Evolutionary conservation across 1,140 invertebrate genomes (phyloP).

Genomic region (Caenorhabditis remanei): DNA sequence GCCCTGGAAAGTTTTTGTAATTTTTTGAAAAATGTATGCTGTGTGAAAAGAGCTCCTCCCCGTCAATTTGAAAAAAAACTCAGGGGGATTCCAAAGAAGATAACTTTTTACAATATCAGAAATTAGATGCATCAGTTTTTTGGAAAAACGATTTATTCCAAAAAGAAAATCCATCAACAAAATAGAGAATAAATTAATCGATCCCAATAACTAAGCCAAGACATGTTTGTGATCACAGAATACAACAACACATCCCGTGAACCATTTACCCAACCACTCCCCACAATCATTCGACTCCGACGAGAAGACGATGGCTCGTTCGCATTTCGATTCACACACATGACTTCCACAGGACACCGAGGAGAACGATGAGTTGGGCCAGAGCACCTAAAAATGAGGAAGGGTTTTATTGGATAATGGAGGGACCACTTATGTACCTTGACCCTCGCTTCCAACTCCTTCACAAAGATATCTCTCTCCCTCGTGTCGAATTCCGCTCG

Average conservation of each 20-base stretch:
- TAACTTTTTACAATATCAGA: too few species aligned
- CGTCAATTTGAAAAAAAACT: too few species aligned
- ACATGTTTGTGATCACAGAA: slow-evolving; percentile 43
- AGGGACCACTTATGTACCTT: not conserved
- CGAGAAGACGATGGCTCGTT: slow-evolving; percentile 35
- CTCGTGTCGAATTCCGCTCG: slow-evolving; percentile 7
- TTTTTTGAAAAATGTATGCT: too few species aligned
- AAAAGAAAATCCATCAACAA: not conserved
- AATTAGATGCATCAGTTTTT: too few species aligned
- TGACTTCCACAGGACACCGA: not conserved
- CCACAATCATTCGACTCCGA: slow-evolving; percentile 30
- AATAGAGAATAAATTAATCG: not conserved
- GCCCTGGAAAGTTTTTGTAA: too few species aligned
- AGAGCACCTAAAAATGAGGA: not conserved
- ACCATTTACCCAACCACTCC: slow-evolving; percentile 56
- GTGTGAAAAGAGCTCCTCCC: too few species aligned
- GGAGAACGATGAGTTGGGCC: slow-evolving; percentile 4
- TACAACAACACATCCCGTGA: slow-evolving; percentile 47
- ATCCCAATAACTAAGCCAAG: not conserved
- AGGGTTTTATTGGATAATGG: not conserved
- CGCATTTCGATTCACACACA: slow-evolving; percentile 15
- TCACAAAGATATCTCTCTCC: slow-evolving; percentile 7
- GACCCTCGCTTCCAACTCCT: slow-evolving; percentile 22
- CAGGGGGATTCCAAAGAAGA: too few species aligned
- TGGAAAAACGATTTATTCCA: too few species aligned